Conservation (phyloP, 1,140 invertebrate species). For the Meloidogyne hapla region DNA sequence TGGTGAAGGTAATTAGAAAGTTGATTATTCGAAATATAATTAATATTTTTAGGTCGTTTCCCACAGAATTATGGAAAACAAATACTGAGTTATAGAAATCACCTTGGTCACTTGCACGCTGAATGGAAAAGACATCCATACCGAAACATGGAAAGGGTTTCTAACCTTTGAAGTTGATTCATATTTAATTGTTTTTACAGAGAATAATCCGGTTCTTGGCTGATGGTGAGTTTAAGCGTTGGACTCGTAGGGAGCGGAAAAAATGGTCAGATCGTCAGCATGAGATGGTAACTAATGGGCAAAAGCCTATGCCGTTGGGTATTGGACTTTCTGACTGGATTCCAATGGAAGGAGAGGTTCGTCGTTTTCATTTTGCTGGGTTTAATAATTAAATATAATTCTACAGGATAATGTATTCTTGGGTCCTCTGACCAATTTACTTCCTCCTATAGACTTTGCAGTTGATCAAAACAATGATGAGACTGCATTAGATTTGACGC, state of each 20-base stretch:
- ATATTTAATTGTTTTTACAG: slow-evolving; percentile 35
- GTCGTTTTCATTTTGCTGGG: background rate
- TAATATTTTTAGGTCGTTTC: slow-evolving; percentile 42
- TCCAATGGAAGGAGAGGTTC: slow-evolving; percentile 44
- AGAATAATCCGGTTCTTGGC: slow-evolving; percentile 56
- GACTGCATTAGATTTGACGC: background rate
- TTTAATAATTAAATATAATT: background rate
- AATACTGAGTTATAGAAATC: slow-evolving; percentile 53
- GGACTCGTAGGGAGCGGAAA: slow-evolving; percentile 57
- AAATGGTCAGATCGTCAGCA: slow-evolving; percentile 38
- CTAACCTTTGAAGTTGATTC: slow-evolving; percentile 23
- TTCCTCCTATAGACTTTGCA: background rate
- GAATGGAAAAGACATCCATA: slow-evolving; percentile 62
- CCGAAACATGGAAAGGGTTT: slow-evolving; percentile 60
- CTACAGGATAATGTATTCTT: slow-evolving; percentile 1
- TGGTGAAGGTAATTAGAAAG: slow-evolving; percentile 47
- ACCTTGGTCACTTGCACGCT: slow-evolving; percentile 50
- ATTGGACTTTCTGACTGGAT: slow-evolving; percentile 56
- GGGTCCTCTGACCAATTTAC: background rate
- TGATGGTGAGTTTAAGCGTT: slow-evolving; percentile 52
- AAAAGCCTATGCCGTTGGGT: slow-evolving; percentile 50
- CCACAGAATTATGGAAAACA: slow-evolving; percentile 53
- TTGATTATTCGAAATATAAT: background rate
- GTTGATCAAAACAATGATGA: background rate
- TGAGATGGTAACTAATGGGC: slow-evolving; percentile 46